phyloP scores from a whole-genome alignment of 2,797 vertebrate species.

The Labeo calbasu region DNA sequence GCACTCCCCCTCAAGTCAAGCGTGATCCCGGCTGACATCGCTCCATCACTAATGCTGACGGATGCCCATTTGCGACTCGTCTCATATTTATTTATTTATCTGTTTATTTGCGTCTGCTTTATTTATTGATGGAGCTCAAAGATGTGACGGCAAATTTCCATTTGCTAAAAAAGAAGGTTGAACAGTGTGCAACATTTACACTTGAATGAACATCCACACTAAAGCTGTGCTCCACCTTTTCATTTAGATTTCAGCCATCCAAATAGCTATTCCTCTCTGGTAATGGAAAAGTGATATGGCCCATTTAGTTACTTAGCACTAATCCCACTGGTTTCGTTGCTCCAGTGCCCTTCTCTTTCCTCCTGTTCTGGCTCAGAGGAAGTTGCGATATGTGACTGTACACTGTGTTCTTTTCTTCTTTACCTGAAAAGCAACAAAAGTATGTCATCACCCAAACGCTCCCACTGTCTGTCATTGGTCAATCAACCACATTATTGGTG shows the following conservation, averaged over 20 bases:
- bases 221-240: conserved; percentile 67
- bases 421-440: background rate
- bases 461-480: background rate
- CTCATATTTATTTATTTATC: conserved; percentile 81
- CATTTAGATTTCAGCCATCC: conserved; percentile 70
- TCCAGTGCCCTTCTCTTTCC: conserved; percentile 50
- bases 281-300: conserved; percentile 77
- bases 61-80: conserved; percentile 75
- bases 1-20: conserved; percentile 70
- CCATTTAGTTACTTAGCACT: conserved; percentile 78
- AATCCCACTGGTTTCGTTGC: conserved; percentile 72
- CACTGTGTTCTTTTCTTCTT: background rate
- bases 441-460: background rate
- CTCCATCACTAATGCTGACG: conserved; percentile 80
- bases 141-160: conserved; percentile 71
- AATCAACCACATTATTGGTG: background rate
- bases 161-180: conserved; percentile 65
- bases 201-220: conserved; percentile 59
- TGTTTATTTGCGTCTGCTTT: conserved; percentile 80
- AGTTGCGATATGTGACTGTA: conserved; percentile 4
- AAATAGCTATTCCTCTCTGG: conserved; percentile 71
- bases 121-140: conserved; percentile 80
- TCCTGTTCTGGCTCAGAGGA: conserved; percentile 41
- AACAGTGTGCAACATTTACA: conserved; percentile 64
- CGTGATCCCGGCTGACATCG: conserved; percentile 73